A percentile compares a stretch with the other conserved stretches of the same genome.
These are phyloP conservation scores for Pheosia gnoma DNA, from an alignment of 2,888 invertebrate genomes.

Conservation along the genomic window DNA sequence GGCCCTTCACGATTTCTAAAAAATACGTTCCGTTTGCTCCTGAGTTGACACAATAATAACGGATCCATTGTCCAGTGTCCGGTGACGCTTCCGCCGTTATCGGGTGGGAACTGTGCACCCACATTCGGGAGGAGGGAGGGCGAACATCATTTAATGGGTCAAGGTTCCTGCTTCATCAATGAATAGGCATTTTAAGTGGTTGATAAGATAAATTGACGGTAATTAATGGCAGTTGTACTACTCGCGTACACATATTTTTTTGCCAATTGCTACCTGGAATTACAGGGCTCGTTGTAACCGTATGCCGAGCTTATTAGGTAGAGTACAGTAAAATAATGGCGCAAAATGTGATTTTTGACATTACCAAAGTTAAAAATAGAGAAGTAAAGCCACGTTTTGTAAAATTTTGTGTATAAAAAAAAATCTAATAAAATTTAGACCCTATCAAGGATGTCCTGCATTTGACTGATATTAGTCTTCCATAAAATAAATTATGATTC, in stretches of 20 bases:
- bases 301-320: not conserved
- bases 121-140: conserved; percentile 58
- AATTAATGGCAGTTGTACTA: conserved; percentile 46
- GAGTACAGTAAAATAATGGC: not conserved
- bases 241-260: conserved; percentile 17
- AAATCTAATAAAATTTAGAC: too few species aligned
- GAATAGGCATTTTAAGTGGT: conserved; percentile 46
- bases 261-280: conserved; percentile 3
- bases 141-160: conserved; percentile 70
- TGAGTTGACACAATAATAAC: conserved; percentile 66
- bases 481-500: too few species aligned
- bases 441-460: too few species aligned
- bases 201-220: conserved; percentile 55
- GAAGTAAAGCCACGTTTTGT: too few species aligned
- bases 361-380: too few species aligned
- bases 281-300: not conserved
- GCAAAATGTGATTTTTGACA: not conserved
- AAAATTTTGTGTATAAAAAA: too few species aligned
- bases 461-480: too few species aligned
- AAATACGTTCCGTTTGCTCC: conserved; percentile 47
- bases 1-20: conserved; percentile 41
- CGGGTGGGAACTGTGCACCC: conserved; percentile 65
- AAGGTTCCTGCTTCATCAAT: conserved; percentile 69
- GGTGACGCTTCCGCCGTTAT: conserved; percentile 71
- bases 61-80: conserved; percentile 74